Percentiles rank a stretch among this genome's conserved stretches.
phyloP scores from a whole-genome alignment of 2,113 vertebrate species.

The Brachyhypopomus gauderio region DNA sequence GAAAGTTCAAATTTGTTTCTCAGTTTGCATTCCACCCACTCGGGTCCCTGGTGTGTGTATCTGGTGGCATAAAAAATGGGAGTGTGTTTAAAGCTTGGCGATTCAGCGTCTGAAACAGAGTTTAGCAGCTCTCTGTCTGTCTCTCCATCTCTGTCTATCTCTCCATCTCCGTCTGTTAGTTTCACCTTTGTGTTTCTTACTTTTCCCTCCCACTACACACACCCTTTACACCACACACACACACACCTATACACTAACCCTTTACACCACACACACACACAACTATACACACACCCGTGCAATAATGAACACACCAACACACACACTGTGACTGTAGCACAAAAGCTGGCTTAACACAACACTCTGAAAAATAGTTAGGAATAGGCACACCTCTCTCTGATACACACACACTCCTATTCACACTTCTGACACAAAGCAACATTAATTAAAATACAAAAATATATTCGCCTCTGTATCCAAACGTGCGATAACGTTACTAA shows the following conservation, averaged over 20 bases:
- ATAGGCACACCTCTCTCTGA: too few relatives aligned
- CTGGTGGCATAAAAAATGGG: neutral
- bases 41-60: constrained; percentile 10
- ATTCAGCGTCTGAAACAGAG: neutral
- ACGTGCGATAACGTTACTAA: too few relatives aligned
- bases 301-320: neutral
- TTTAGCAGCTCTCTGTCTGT: neutral
- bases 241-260: too few relatives aligned
- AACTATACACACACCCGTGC: too few relatives aligned
- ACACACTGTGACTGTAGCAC: neutral
- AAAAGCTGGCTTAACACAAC: too few relatives aligned
- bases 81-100: neutral
- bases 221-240: too few relatives aligned
- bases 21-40: constrained; percentile 13
- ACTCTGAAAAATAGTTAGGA: too few relatives aligned
- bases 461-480: too few relatives aligned
- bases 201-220: neutral
- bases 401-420: too few relatives aligned
- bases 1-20: constrained; percentile 1
- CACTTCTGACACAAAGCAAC: too few relatives aligned
- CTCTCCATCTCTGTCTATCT: neutral
- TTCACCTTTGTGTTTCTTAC: neutral
- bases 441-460: too few relatives aligned
- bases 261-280: too few relatives aligned
- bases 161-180: neutral